These are phyloP conservation scores for Percina caprodes DNA, from an alignment of 2,113 vertebrate species.

Conservation along the genomic window DNA sequence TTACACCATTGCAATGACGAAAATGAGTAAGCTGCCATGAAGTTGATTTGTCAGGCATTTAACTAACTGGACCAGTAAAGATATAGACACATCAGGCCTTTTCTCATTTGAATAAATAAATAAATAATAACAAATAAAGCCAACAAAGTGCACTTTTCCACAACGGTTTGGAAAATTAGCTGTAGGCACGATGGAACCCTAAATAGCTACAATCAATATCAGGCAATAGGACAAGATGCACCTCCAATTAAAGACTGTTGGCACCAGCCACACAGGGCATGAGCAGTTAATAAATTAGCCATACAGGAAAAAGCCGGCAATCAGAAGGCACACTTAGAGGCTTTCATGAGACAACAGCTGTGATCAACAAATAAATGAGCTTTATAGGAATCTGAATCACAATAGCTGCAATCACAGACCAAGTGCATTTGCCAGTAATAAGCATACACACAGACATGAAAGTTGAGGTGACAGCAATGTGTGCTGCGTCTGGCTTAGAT, in stretches of 20 bases:
- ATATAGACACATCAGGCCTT: not conserved
- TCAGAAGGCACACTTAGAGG: conserved; percentile 19
- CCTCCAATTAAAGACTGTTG: conserved; percentile 42
- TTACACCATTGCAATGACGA: not conserved
- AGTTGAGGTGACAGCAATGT: not conserved
- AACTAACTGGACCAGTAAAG: not conserved
- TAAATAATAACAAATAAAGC: not conserved
- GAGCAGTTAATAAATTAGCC: conserved; percentile 45
- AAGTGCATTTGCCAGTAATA: conserved; percentile 10
- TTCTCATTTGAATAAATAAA: not conserved
- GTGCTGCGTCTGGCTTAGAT: not conserved
- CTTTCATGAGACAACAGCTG: conserved; percentile 48
- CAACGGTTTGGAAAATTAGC: not conserved
- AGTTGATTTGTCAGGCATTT: not conserved
- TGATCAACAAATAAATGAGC: conserved; percentile 53
- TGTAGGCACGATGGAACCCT: conserved; percentile 25
- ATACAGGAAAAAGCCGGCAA: conserved; percentile 33
- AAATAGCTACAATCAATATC: conserved; percentile 46
- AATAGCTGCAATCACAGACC: conserved; percentile 41
- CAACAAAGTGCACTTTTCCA: not conserved
- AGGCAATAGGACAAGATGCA: conserved; percentile 41
- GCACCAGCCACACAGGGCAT: not conserved
- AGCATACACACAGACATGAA: not conserved
- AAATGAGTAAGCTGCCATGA: not conserved
- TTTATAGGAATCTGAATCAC: conserved; percentile 22